Evolutionary conservation across 2,888 invertebrate genomes (phyloP).

Genomic region (Neocrepidodera transversa): DNA sequence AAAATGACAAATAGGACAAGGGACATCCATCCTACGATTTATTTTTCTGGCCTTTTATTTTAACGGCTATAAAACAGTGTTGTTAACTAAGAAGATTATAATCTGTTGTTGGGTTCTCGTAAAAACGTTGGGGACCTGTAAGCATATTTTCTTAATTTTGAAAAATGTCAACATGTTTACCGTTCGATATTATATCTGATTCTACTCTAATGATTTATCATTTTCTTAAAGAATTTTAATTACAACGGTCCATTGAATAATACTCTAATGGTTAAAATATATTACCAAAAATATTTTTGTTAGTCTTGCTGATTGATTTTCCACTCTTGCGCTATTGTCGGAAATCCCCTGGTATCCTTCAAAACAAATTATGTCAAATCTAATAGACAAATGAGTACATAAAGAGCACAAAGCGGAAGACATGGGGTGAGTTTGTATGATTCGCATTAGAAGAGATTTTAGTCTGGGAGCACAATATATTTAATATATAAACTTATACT

Average conservation of each 20-base stretch:
- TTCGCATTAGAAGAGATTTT: constrained; percentile 21
- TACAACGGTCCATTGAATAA: too few species aligned
- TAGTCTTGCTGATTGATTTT: not conserved
- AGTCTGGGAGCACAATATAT: constrained; percentile 24
- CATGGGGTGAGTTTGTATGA: constrained; percentile 24
- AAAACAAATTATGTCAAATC: constrained; percentile 48
- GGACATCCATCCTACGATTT: constrained; percentile 48
- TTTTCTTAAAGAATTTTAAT: constrained; percentile 5
- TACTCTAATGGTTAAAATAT: too few species aligned
- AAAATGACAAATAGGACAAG: constrained; percentile 48
- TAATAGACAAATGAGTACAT: constrained; percentile 49
- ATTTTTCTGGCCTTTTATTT: constrained; percentile 49
- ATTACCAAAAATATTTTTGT: too few species aligned
- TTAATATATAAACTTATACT: too few species aligned
- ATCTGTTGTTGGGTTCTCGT: constrained; percentile 41
- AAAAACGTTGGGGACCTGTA: constrained; percentile 34
- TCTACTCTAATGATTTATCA: not conserved
- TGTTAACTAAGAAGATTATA: constrained; percentile 48
- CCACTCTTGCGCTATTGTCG: not conserved
- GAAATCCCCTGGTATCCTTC: constrained; percentile 23
- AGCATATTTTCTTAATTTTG: constrained; percentile 36
- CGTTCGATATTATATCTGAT: constrained; percentile 37
- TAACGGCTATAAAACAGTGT: constrained; percentile 51
- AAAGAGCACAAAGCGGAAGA: constrained; percentile 42
- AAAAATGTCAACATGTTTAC: constrained; percentile 46